Percentiles rank a stretch among this genome's conserved stretches.
Evolutionary conservation across 1,140 invertebrate genomes (phyloP).

Genomic region (Drosophila funebris): DNA sequence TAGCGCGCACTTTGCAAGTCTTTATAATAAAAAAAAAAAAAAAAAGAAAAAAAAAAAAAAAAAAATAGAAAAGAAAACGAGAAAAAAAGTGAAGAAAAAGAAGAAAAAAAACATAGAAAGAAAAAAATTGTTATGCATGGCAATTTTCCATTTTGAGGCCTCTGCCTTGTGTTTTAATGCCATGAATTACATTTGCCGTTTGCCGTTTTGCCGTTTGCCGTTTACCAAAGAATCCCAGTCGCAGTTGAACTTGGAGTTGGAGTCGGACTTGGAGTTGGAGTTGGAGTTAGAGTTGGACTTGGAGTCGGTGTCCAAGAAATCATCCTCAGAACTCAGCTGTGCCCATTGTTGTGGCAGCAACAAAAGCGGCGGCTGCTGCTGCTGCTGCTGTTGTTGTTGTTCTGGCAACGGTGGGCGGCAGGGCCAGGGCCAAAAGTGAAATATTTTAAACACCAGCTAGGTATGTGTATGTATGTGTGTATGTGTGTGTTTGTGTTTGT

Average conservation of each 20-base stretch:
- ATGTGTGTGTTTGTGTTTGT: slow-evolving; percentile 9
- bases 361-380: slow-evolving; percentile 1
- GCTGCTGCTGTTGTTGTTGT: background rate
- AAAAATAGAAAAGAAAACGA: slow-evolving; percentile 5
- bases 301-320: slow-evolving; percentile 16
- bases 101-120: slow-evolving; percentile 12
- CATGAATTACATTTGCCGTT: slow-evolving; percentile 62
- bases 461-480: slow-evolving; percentile 4
- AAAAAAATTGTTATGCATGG: slow-evolving; percentile 75
- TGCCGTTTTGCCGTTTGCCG: slow-evolving; percentile 12
- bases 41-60: slow-evolving; percentile 9
- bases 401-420: slow-evolving; percentile 34
- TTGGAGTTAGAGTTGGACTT: background rate
- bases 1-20: slow-evolving; percentile 52
- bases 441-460: slow-evolving; percentile 73
- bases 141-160: slow-evolving; percentile 79
- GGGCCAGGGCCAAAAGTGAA: slow-evolving; percentile 66
- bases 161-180: slow-evolving; percentile 70
- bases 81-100: background rate
- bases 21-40: slow-evolving; percentile 67
- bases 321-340: slow-evolving; percentile 24
- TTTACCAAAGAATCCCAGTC: slow-evolving; percentile 1
- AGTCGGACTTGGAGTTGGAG: background rate
- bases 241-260: background rate
- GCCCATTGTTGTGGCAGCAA: slow-evolving; percentile 59